Percentiles rank a stretch among this genome's conserved stretches.
Evolutionary conservation across 1,140 invertebrate genomes (phyloP).

Genomic region (Hermetia illucens): DNA sequence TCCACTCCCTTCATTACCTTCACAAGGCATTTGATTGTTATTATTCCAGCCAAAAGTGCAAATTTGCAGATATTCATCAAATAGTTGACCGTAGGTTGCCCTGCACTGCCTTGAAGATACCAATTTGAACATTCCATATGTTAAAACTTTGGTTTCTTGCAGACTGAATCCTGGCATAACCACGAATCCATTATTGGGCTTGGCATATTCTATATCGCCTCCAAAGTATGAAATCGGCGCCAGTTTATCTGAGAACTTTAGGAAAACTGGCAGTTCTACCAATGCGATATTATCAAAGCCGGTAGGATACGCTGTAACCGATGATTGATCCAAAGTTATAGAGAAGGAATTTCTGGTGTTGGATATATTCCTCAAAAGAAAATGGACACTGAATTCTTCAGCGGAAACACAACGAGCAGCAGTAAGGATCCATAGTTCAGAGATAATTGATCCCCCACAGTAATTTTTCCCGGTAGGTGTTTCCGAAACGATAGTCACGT

Average conservation of each 20-base stretch:
- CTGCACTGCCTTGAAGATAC: neutral
- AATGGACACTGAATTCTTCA: neutral
- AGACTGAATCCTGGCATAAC: neutral
- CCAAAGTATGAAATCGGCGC: neutral
- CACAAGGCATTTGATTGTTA: neutral
- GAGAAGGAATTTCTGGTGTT: neutral
- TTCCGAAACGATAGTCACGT: neutral
- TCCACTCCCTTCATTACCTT: neutral
- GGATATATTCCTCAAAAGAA: neutral
- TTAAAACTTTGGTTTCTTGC: neutral
- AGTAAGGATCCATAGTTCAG: neutral
- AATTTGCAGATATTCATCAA: constrained; percentile 1
- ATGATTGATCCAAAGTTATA: neutral
- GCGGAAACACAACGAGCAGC: neutral
- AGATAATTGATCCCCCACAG: neutral
- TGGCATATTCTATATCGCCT: neutral
- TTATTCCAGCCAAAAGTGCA: neutral
- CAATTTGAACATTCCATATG: neutral
- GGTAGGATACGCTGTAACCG: neutral
- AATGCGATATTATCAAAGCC: neutral
- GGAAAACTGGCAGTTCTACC: neutral
- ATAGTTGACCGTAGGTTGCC: neutral
- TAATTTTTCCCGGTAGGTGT: neutral
- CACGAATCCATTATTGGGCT: neutral
- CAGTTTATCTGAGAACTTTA: neutral